Evolutionary conservation across 2,888 invertebrate species (phyloP).

Genomic region (Morpho deidamia): DNA sequence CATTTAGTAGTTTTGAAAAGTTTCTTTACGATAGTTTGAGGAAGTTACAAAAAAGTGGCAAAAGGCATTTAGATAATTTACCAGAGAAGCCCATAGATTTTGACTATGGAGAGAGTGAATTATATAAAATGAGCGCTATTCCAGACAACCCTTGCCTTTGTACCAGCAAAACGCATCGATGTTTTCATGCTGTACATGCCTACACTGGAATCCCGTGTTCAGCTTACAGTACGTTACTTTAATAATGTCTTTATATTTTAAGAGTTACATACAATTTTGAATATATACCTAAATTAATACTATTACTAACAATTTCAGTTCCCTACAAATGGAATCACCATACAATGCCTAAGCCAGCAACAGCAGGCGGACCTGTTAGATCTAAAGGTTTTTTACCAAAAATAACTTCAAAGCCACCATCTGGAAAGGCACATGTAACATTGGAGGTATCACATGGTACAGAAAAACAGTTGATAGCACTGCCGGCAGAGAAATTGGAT

Average conservation of each 20-base stretch:
- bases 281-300: too few relatives aligned
- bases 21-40: constrained; percentile 92
- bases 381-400: constrained; percentile 83
- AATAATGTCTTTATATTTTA: too few relatives aligned
- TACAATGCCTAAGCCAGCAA: constrained; percentile 85
- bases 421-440: constrained; percentile 78
- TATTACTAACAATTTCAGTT: constrained; percentile 71
- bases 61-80: constrained; percentile 80
- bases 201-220: constrained; percentile 94
- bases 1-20: constrained; percentile 89
- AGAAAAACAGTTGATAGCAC: constrained; percentile 90
- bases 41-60: constrained; percentile 84
- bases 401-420: constrained; percentile 73
- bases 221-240: constrained; percentile 85
- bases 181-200: constrained; percentile 94
- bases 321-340: constrained; percentile 87
- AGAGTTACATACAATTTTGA: too few relatives aligned
- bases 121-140: constrained; percentile 81
- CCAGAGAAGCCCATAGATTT: constrained; percentile 76
- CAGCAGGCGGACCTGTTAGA: constrained; percentile 62
- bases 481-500: constrained; percentile 92
- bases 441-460: constrained; percentile 91
- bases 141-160: constrained; percentile 88
- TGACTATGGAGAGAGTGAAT: constrained; percentile 70
- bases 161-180: constrained; percentile 91